phyloP scores from a whole-genome alignment of 2,113 vertebrate species.

The Tachysurus vachellii region DNA sequence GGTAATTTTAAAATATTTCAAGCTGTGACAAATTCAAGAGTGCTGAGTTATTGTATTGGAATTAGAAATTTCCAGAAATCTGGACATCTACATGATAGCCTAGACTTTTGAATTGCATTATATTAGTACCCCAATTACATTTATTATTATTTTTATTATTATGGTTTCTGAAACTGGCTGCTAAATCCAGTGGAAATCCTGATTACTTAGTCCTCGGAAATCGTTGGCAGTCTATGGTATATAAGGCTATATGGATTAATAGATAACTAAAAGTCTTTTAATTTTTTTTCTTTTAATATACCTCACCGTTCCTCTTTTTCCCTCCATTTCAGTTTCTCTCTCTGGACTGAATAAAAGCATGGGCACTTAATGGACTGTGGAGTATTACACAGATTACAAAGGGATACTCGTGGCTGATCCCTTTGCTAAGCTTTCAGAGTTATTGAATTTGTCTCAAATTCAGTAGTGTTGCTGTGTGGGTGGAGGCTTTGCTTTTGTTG shows the following conservation, averaged over 20 bases:
- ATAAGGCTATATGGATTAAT: constrained; percentile 17
- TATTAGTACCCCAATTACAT: no score
- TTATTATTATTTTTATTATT: neutral
- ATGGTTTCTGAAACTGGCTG: neutral
- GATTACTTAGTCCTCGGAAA: neutral
- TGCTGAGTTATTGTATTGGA: neutral
- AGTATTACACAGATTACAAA: constrained; percentile 50
- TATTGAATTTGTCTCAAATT: constrained; percentile 9
- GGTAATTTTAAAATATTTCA: no score
- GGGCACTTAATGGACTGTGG: constrained; percentile 47
- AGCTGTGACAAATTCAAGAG: neutral
- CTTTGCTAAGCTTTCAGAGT: constrained; percentile 39
- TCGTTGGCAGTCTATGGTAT: neutral
- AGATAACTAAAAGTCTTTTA: constrained; percentile 25
- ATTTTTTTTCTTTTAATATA: neutral
- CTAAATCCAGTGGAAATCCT: neutral
- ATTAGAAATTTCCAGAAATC: neutral
- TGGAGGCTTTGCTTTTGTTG: neutral
- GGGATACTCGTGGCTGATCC: constrained; percentile 31
- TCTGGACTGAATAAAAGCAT: constrained; percentile 34
- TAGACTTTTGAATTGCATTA: no score
- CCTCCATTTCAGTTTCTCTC: neutral
- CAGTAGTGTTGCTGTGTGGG: neutral
- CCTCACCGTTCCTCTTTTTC: neutral
- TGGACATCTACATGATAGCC: neutral